These are phyloP conservation scores for Xylocampa areola DNA, from an alignment of 2,888 invertebrate species.

Conservation along the genomic window DNA sequence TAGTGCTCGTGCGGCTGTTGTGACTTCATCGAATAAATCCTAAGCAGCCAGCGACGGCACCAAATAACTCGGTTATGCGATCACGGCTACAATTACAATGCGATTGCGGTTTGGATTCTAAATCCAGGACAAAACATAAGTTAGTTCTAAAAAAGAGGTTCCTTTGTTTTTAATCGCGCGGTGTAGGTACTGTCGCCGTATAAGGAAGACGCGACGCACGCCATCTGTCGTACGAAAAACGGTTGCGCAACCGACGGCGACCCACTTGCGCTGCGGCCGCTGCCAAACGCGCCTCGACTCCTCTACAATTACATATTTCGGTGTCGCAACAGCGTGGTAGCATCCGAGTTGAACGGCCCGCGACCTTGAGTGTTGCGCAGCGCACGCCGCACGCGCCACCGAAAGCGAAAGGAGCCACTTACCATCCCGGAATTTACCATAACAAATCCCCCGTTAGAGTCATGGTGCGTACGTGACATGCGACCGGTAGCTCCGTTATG, in stretches of 20 bases:
- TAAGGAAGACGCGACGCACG: constrained; percentile 84
- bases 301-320: constrained; percentile 89
- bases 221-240: constrained; percentile 84
- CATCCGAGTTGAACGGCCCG: constrained; percentile 90
- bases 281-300: constrained; percentile 87
- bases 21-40: constrained; percentile 56
- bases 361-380: constrained; percentile 87
- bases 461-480: constrained; percentile 80
- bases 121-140: constrained; percentile 47
- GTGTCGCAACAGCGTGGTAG: constrained; percentile 87
- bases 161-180: constrained; percentile 64
- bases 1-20: constrained; percentile 12
- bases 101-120: constrained; percentile 60
- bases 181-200: constrained; percentile 69
- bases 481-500: constrained; percentile 60
- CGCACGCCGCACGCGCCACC: constrained; percentile 82
- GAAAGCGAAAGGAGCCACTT: constrained; percentile 86
- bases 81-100: constrained; percentile 58
- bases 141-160: constrained; percentile 55
- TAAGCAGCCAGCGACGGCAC: constrained; percentile 41
- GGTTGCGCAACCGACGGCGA: constrained; percentile 84
- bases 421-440: constrained; percentile 75
- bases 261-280: constrained; percentile 85
- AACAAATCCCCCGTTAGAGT: constrained; percentile 57
- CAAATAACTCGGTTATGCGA: constrained; percentile 60